Conservation (phyloP, 1,140 invertebrate genomes). For the Gonioctena quinquepunctata region DNA sequence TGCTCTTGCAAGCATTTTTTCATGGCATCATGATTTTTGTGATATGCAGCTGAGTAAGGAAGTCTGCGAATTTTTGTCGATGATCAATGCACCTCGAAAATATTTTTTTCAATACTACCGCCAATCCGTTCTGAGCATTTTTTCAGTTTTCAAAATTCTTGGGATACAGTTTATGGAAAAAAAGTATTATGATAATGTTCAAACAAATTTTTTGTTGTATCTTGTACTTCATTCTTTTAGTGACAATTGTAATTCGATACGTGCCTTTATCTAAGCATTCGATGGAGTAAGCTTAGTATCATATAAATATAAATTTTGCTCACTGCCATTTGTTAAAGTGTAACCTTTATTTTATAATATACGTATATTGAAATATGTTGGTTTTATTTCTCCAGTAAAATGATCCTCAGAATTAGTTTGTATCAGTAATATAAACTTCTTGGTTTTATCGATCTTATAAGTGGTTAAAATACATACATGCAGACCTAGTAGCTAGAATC, state of each 20-base stretch:
- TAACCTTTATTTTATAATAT: conserved; percentile 7
- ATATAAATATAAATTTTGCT: conserved; percentile 20
- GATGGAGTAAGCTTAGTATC: conserved; percentile 6
- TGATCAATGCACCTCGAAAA: no score
- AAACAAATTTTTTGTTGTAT: neutral
- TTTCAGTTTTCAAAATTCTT: no score
- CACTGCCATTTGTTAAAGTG: conserved; percentile 23
- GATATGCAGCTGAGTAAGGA: no score
- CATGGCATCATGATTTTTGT: no score
- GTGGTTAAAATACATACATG: neutral
- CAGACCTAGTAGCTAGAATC: no score
- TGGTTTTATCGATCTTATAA: neutral
- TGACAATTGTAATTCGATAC: neutral
- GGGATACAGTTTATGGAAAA: no score
- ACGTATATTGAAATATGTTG: neutral
- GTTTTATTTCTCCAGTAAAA: neutral
- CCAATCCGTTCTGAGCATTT: no score
- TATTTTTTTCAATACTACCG: no score
- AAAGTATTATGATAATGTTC: conserved; percentile 7
- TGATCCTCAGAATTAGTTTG: neutral
- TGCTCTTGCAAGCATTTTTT: no score
- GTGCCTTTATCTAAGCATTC: conserved; percentile 19
- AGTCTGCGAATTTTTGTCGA: no score
- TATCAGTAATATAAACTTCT: neutral
- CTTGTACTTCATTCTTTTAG: neutral